A percentile compares a stretch with the other conserved stretches of the same genome.
Conservation (phyloP, 23 tunicate genomes). For the Botrylloides violaceus region DNA sequence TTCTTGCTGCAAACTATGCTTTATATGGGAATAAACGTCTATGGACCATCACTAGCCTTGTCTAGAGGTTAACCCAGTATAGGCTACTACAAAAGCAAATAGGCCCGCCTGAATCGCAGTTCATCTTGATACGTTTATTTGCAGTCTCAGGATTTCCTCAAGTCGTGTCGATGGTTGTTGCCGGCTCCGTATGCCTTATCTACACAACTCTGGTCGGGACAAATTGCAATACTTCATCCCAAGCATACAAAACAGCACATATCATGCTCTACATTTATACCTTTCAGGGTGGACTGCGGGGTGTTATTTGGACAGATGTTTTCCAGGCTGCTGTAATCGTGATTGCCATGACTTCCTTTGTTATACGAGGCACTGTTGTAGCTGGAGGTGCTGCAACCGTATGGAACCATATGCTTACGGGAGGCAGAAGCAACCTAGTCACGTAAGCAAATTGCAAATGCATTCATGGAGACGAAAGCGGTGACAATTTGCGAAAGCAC, state of each 20-base stretch:
- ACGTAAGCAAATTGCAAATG: too few species aligned
- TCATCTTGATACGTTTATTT: too few species aligned
- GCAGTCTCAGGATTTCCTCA: conserved; percentile 10
- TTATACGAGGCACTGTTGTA: conserved; percentile 11
- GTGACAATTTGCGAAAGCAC: too few species aligned
- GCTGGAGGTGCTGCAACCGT: conserved; percentile 12
- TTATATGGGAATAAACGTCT: conserved; percentile 12
- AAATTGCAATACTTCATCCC: too few species aligned
- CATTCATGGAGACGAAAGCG: too few species aligned
- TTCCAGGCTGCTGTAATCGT: conserved; percentile 26
- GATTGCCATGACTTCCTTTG: conserved; percentile 24
- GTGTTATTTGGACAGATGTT: conserved; percentile 43
- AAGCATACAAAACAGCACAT: too few species aligned
- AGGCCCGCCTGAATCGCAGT: too few species aligned
- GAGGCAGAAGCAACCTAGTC: conserved; percentile 8
- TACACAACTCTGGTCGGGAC: conserved; percentile 20
- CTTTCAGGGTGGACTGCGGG: conserved; percentile 46
- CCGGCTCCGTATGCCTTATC: conserved; percentile 8
- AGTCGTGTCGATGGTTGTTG: conserved; percentile 2
- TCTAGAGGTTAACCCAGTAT: conserved; percentile 13
- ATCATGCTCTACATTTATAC: too few species aligned
- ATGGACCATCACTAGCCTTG: conserved; percentile 21
- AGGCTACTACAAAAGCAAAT: too few species aligned
- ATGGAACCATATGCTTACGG: conserved; percentile 13
- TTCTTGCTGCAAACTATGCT: conserved; percentile 8